Evolutionary conservation across 1,140 invertebrate species (phyloP).

Genomic region (Eubasilissa regina): DNA sequence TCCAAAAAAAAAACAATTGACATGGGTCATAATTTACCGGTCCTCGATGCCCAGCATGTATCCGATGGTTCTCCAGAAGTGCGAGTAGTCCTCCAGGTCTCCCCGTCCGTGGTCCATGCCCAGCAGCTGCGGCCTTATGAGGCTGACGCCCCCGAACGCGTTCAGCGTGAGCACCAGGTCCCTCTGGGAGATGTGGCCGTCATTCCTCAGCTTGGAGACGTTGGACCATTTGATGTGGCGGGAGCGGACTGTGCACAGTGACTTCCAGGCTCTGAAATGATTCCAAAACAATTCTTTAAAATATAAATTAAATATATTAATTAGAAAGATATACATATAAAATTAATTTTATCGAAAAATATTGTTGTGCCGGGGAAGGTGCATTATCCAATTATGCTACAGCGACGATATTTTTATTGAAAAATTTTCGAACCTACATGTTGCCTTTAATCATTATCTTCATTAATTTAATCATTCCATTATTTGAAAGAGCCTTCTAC

Average conservation of each 20-base stretch:
- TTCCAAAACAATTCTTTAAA: neutral
- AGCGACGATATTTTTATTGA: too few relatives aligned
- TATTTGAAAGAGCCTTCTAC: too few relatives aligned
- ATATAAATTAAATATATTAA: too few relatives aligned
- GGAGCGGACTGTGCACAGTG: conserved; percentile 77
- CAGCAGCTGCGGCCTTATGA: conserved; percentile 78
- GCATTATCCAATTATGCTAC: too few relatives aligned
- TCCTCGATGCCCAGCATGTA: conserved; percentile 88
- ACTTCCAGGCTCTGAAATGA: conserved; percentile 74
- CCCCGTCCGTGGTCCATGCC: conserved; percentile 74
- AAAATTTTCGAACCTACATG: too few relatives aligned
- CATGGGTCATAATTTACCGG: conserved; percentile 71
- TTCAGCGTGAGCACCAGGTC: conserved; percentile 90
- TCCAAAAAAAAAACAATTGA: too few relatives aligned
- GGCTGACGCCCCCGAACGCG: conserved; percentile 86
- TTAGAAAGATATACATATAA: too few relatives aligned
- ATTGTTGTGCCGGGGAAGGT: too few relatives aligned
- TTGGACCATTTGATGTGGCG: conserved; percentile 78
- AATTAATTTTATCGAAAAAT: too few relatives aligned
- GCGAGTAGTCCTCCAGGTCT: conserved; percentile 82
- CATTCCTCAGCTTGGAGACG: conserved; percentile 65
- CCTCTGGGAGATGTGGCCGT: conserved; percentile 79
- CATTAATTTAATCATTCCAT: too few relatives aligned
- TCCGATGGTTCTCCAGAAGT: conserved; percentile 89
- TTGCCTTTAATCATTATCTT: too few relatives aligned